A percentile compares a stretch with the other conserved stretches of the same genome.
phyloP scores from a whole-genome alignment of 2,113 vertebrate species.

The Sclerurus mexicanus region DNA sequence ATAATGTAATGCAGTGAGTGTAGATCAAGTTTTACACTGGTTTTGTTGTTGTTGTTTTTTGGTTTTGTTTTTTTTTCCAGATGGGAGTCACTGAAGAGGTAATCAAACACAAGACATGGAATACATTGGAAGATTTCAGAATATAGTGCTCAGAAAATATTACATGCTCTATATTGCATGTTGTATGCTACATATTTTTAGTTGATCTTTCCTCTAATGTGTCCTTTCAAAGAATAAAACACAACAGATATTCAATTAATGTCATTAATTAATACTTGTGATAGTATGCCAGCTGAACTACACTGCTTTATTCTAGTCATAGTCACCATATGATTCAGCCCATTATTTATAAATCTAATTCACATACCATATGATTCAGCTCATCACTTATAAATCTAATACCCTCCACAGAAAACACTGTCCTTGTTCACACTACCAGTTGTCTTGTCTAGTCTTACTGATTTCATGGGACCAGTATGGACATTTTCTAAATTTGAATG shows the following conservation, averaged over 20 bases:
- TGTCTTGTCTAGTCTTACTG: not conserved
- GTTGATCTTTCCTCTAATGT: not conserved
- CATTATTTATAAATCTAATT: not conserved
- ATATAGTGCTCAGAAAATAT: not conserved
- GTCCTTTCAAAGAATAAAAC: not conserved
- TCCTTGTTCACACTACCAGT: not conserved
- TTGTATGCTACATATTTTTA: not conserved
- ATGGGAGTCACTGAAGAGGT: not conserved
- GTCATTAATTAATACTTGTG: not conserved
- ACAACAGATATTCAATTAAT: not conserved
- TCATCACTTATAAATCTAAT: not conserved
- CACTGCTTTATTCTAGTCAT: not conserved
- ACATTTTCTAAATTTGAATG: not conserved
- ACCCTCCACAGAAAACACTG: not conserved
- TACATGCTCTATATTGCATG: not conserved
- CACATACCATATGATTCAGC: not conserved
- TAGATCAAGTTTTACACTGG: conserved; percentile 1
- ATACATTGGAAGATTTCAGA: conserved; percentile 5
- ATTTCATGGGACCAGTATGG: not conserved
- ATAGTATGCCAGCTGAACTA: not conserved
- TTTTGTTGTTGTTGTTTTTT: not conserved
- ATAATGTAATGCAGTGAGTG: not conserved
- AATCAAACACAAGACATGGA: not conserved
- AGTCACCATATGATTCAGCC: not conserved
- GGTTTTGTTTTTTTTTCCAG: not conserved